These are phyloP conservation scores for Fregata magnificens DNA, from an alignment of 2,113 vertebrate species.

Conservation along the genomic window DNA sequence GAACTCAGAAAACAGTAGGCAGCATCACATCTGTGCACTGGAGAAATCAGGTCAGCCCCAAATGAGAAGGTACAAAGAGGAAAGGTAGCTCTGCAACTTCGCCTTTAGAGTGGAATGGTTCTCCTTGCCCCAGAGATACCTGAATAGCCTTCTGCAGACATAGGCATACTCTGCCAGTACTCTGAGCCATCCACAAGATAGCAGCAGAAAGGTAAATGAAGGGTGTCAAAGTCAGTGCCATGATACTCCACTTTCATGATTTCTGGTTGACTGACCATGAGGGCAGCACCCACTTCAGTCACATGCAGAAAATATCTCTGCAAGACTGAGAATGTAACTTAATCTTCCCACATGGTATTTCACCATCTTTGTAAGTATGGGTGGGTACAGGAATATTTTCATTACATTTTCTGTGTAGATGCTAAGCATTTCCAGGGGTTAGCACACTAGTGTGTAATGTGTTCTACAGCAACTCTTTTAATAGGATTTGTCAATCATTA, in stretches of 20 bases:
- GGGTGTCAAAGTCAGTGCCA: fast-evolving
- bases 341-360: not conserved
- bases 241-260: not conserved
- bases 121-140: not conserved
- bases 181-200: not conserved
- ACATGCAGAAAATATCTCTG: not conserved
- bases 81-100: not conserved
- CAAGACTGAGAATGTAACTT: not conserved
- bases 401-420: not conserved
- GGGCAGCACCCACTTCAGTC: not conserved
- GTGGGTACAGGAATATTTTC: not conserved
- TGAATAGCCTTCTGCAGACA: not conserved
- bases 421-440: not conserved
- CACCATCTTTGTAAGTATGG: not conserved
- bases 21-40: not conserved
- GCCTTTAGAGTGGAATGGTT: not conserved
- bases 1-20: not conserved
- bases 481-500: not conserved
- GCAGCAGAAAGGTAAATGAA: not conserved
- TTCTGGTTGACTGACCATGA: not conserved
- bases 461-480: not conserved
- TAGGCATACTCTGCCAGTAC: not conserved
- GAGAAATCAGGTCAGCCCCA: not conserved
- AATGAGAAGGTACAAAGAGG: not conserved
- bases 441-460: not conserved